Evolutionary conservation across 2,113 vertebrate species (phyloP), one percentile per base, ranked within the genome.

Genomic region (Corapipo altera): DNA sequence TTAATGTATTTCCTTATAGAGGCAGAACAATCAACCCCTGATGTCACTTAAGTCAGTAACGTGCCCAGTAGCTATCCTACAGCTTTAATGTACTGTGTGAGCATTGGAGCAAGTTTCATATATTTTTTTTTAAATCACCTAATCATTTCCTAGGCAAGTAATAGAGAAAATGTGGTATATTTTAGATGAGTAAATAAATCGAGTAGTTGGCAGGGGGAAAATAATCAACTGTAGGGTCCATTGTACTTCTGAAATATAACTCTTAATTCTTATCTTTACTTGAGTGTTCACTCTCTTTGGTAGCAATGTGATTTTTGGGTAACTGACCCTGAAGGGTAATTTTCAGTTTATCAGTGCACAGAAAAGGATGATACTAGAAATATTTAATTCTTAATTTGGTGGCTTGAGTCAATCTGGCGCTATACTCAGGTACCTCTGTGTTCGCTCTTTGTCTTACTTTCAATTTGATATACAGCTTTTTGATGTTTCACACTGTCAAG

Each of bases 361-460:
- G 1, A 2, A 59, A 65, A 58, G 75, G 4, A 15, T 55, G 6
- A 15, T 83, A 65, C 8, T 18, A 76, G 14, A 33, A 58, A 14
- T n/a, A 28, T 70, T 77, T 11, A 39, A 22, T 48, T 79, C 33
- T 75, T 44, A 78, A 43, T 54, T 64, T 78, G 20, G 32, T 54
- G 24, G 6, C 26, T 82, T 58, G 37, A 61, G 6, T 58, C 35
- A 59, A 5, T 66, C 46, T 1, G 2, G 7, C 59, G 26, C 35
- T 82, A 5, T 46, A 15, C 7, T 49, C 3, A 3, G 13, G 4
- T 55, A 23, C 20, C 21, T 51, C 46, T 72, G 20, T 0, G 0
- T 52, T 72, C 0, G 0, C 67, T 93, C 16, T 33, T 90, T 8
- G 15, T 65, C 54, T 85, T 76, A 27, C 28, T 85, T 88, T 86